Conservation (phyloP, 2,888 invertebrate species). For the Melieria omissa region DNA sequence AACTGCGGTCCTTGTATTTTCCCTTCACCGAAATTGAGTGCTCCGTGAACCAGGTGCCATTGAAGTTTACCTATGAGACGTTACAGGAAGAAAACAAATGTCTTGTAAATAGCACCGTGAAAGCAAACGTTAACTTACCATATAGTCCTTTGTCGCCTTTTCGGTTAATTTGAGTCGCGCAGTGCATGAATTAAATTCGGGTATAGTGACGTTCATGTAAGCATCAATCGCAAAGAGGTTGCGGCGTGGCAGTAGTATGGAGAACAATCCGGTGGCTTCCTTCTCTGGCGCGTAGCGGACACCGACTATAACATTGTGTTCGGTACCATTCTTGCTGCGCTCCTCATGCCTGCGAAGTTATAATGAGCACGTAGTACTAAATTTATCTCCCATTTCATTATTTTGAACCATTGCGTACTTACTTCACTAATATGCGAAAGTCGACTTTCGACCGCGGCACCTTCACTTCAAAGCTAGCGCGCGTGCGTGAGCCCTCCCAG, state of each 20-base stretch:
- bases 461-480: constrained; percentile 72
- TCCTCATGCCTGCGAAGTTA: constrained; percentile 60
- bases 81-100: neutral
- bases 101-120: neutral
- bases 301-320: constrained; percentile 69
- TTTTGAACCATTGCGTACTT: constrained; percentile 36
- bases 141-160: constrained; percentile 74
- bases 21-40: constrained; percentile 74
- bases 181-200: constrained; percentile 78
- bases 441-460: constrained; percentile 76
- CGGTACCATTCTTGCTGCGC: constrained; percentile 68
- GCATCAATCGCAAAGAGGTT: constrained; percentile 76
- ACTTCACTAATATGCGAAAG: constrained; percentile 71
- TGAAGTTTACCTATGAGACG: constrained; percentile 72
- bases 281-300: constrained; percentile 72
- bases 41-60: constrained; percentile 85
- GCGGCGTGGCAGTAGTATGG: constrained; percentile 75
- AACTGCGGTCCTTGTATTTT: constrained; percentile 80
- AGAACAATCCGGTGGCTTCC: constrained; percentile 71
- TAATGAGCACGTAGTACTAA: constrained; percentile 6
- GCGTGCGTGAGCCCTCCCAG: constrained; percentile 69
- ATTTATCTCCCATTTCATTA: neutral
- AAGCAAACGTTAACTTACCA: constrained; percentile 68
- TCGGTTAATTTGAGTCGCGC: constrained; percentile 77
- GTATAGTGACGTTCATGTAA: constrained; percentile 78